Evolutionary conservation across 1,140 invertebrate genomes (phyloP).

Genomic region (Pseudomyrmex pallidus): DNA sequence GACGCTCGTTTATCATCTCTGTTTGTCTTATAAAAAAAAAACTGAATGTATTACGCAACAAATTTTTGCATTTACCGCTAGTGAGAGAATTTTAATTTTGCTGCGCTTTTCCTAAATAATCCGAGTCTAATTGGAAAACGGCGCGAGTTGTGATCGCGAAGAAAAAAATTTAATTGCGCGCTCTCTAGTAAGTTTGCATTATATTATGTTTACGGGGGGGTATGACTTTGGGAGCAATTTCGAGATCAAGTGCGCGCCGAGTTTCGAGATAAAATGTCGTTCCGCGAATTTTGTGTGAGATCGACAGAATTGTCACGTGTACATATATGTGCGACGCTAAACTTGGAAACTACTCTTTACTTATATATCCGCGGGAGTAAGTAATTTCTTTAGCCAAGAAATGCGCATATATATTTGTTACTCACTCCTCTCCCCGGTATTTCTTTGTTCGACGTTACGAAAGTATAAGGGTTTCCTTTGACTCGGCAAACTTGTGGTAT

Average conservation of each 20-base stretch:
- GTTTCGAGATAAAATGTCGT: constrained; percentile 18
- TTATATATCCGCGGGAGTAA: neutral
- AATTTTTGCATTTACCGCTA: neutral
- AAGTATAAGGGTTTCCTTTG: constrained; percentile 38
- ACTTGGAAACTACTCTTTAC: neutral
- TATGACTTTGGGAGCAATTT: constrained; percentile 14
- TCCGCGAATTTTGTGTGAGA: neutral
- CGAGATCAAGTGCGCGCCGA: constrained; percentile 45
- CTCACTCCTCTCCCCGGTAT: neutral
- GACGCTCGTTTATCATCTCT: neutral
- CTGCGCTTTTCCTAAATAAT: neutral
- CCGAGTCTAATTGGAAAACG: constrained; percentile 6
- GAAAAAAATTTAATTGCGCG: constrained; percentile 28
- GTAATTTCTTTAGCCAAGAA: neutral
- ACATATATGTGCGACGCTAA: neutral
- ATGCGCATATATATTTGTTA: neutral
- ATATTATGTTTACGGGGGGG: neutral
- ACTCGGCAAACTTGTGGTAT: neutral
- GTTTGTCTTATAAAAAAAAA: no score
- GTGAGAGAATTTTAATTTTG: neutral
- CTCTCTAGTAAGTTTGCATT: neutral
- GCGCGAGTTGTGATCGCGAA: neutral
- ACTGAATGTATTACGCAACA: neutral
- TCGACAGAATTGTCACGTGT: constrained; percentile 14
- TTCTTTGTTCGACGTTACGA: constrained; percentile 35